Conservation (phyloP, 2,888 invertebrate species). For the Bimastos eiseni region DNA sequence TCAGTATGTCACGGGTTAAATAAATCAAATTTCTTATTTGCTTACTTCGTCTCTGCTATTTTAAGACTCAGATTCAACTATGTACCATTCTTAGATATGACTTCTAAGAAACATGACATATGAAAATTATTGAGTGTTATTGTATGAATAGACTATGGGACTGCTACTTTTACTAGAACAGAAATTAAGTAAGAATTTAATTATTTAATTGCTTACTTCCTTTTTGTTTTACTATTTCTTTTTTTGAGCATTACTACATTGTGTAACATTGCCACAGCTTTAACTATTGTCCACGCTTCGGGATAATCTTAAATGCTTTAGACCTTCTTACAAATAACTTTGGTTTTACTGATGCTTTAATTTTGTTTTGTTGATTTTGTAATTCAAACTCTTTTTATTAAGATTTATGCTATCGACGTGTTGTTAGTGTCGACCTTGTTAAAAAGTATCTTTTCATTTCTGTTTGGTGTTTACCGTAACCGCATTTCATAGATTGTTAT, state of each 20-base stretch:
- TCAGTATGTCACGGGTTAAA: not conserved
- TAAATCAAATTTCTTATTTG: not conserved
- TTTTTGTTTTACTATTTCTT: not conserved
- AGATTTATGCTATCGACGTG: not conserved
- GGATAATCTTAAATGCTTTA: not conserved
- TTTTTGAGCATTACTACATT: not conserved
- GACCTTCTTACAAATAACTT: not conserved
- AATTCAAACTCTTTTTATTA: not conserved
- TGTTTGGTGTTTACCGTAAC: not conserved
- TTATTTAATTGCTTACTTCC: not conserved
- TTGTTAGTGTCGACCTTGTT: not conserved
- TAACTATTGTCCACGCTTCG: not conserved
- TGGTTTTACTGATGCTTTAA: not conserved
- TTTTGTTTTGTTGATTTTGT: conserved; percentile 8
- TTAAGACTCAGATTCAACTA: not conserved
- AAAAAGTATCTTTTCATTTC: not conserved
- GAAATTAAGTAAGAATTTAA: not conserved
- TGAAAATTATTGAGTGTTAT: too few relatives aligned
- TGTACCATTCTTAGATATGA: too few relatives aligned
- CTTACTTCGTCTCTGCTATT: not conserved
- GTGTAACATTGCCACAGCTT: not conserved
- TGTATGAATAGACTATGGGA: too few relatives aligned
- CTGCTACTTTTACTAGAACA: too few relatives aligned
- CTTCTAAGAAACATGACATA: too few relatives aligned
- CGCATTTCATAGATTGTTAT: not conserved